Evolutionary conservation across 2,797 vertebrate species (phyloP), one percentile per base, ranked within the genome.

Genomic region (Lagocephalus sceleratus): DNA sequence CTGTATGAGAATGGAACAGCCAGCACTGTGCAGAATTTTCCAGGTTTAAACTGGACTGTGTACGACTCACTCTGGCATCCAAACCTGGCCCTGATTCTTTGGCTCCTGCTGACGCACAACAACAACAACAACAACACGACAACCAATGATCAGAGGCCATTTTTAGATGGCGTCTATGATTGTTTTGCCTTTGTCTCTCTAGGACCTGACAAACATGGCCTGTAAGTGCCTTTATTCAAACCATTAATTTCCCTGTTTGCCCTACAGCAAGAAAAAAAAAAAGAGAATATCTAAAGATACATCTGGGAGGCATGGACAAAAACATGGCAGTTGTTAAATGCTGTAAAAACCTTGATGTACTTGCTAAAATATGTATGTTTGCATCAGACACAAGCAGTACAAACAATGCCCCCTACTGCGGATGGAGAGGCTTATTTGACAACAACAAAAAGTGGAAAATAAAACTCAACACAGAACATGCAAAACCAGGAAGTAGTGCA

Each of bases 401-500:
- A 75, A 60, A 72, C 63, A 75, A 73, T 3, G 62, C 64, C 72
- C 69, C 64, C 73, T 70, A 46, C 70, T 71, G 79, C 75, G 72
- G 82, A 82, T 75, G 80, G 54, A 87, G 71, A 76, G 51, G 67
- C 51, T 78, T 62, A 47, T 69, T 61, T 22, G 73, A 83, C 71
- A 55, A 82, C 72, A 66, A 74, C 40, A 53, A 75, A 71, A 77
- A 69, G 63, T 71, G 58, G 60, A 73, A 76, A 82, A 69, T 78
- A 90, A 88, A 90, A 90, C 44, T 42, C 46, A 73, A 83, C 54
- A 79, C 69, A 82, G 63, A 82, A 82, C 87, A 88, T 89, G 89
- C 87, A 91, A 92, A 89, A 83, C 45, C 83, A 90, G 92, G 86
- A 93, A 94, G 94, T 91, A 92, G 90, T 76, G 94, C 94, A 94